Evolutionary conservation across 2,797 vertebrate genomes (phyloP), one percentile per base, ranked within the genome.

Genomic region (Pangasius macronema): DNA sequence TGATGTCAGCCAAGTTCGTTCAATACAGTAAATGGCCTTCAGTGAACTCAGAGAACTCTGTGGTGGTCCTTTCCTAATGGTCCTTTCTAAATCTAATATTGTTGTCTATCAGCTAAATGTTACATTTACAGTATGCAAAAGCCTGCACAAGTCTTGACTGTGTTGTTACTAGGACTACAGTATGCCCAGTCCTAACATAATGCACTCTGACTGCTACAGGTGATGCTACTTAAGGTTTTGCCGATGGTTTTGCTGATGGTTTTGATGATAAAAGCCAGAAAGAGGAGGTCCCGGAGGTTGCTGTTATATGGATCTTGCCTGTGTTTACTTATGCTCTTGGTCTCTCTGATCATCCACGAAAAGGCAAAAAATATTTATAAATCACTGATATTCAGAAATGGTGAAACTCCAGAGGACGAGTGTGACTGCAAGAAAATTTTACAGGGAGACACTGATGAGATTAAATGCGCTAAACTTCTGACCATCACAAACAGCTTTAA

Each of bases 391-490:
- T 72, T 79, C 53, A 49, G 42, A 39, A 33, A 86, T 30, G 70
- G 49, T 4, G 51, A 72, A 70, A 42, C 85, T 51, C 36, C 72
- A n/a, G 81, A 84, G 24, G 88, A 88, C 8, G 10, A 4, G 7
- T 88, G 85, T 10, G 16, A 88, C 33, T 88, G 88, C 30, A 2
- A 22, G 24, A 86, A 83, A 18, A 80, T 88, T 67, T 27, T 88
- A 39, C 20, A 72, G 18, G 85, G 85, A 2, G 85, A 88, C 24
- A 1, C 0, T 16, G 73, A 88, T 70, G 85, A 83, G 42, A 86
- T 86, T 16, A 20, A 51, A 10, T 18, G 0, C 0, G 70, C 68
- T 65, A 88, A 80, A 73, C 6, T 88, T 22, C 81, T 83, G 11
- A 5, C 53, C 13, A 30, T 86, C 53, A 86, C 81, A 20, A 88